A percentile compares a stretch with the other conserved stretches of the same genome.
Evolutionary conservation across 2,888 invertebrate species (phyloP).

Genomic region (Diabrotica balteata): DNA sequence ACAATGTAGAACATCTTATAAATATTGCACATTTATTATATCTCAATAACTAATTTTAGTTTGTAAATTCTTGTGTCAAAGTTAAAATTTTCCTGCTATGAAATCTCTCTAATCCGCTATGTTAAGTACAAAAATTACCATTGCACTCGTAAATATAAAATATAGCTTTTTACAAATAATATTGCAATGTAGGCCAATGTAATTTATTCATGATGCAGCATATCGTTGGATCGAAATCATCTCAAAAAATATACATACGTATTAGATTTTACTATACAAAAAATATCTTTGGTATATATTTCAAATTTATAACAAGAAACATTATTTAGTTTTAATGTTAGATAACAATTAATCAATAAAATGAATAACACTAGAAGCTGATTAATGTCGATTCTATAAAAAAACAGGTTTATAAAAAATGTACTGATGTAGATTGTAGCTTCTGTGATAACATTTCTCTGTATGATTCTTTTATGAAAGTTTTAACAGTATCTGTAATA

Average conservation of each 20-base stretch:
- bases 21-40: too few species aligned
- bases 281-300: conserved; percentile 60
- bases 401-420: background rate
- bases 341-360: conserved; percentile 43
- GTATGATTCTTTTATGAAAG: too few species aligned
- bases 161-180: conserved; percentile 28
- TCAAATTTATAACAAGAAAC: conserved; percentile 55
- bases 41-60: too few species aligned
- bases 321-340: conserved; percentile 39
- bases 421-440: too few species aligned
- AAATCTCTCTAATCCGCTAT: conserved; percentile 12
- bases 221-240: conserved; percentile 48
- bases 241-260: conserved; percentile 56
- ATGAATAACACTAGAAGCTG: conserved; percentile 24
- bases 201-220: conserved; percentile 32
- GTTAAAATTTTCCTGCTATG: background rate
- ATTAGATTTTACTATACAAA: conserved; percentile 56
- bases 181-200: conserved; percentile 37
- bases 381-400: conserved; percentile 7
- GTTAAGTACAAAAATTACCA: conserved; percentile 47
- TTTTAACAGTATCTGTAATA: too few species aligned
- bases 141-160: conserved; percentile 38
- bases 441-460: too few species aligned
- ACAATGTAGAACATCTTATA: too few species aligned
- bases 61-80: too few species aligned